Evolutionary conservation across 2,888 invertebrate species (phyloP), one percentile per base, ranked within the genome.

Genomic region (Drosophila trichaetosa): DNA sequence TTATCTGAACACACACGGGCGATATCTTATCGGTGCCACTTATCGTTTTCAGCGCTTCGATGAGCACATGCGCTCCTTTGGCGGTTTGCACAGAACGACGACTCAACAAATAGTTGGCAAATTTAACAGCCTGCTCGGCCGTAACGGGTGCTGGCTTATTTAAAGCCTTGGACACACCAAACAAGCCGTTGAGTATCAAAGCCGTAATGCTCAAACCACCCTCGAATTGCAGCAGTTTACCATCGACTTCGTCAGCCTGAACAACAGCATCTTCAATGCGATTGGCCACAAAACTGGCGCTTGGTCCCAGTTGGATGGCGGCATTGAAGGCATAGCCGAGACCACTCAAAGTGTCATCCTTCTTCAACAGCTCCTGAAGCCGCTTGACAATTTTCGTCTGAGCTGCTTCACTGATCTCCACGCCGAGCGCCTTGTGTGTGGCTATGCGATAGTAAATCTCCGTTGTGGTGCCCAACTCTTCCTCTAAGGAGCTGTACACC

Each of bases 171-270:
- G 96, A 94, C 11, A 96, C 93, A 83, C 94, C 94, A 49, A 94
- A 91, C 1, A 94, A 94, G 31, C 95, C 95, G 21, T 95, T 94
- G 2, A 96, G 93, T 36, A 96, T 88, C 36, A 95, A 91, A 0
- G 95, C 95, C 0, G 97, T 97, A 53, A 96, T 95, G 3, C 97
- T 96, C 59, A 98, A 94, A 11, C 98, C 98, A 36, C 98, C 97
- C 93, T 99, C 99, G 93, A 98, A 99, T 94, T 99, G 97, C 73
- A 98, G 94, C 86, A 96, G 96, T 88, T 95, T 95, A 16, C 97
- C 96, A 93, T 99, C 97, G 6, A 98, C 96, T 94, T 99, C 99
- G 93, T 99, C 99, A 2, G 99, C 99, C 90, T 99, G 98, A 4
- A 97, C 96, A 70, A 99, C 94, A n/a, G 97, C 96, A 92, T 98